Conservation (phyloP, 2,888 invertebrate genomes). For the Nemurella pictetii region DNA sequence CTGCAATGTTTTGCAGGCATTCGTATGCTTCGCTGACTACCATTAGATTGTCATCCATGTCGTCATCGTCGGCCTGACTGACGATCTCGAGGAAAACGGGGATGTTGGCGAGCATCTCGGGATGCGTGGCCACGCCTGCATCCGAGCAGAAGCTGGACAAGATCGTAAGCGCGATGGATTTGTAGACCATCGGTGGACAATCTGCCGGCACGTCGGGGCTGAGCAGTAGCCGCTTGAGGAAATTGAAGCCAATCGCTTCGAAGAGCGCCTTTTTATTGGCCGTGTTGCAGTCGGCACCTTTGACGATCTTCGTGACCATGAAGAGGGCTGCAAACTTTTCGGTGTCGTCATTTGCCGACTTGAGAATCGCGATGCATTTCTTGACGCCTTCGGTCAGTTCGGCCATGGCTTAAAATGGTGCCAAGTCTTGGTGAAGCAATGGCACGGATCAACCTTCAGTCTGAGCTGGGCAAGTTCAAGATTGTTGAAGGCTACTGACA, state of each 20-base stretch:
- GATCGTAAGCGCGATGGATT: conserved; percentile 86
- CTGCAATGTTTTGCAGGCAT: conserved; percentile 80
- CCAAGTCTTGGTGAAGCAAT: neutral
- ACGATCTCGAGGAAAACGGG: conserved; percentile 84
- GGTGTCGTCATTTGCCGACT: conserved; percentile 79
- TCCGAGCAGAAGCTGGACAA: conserved; percentile 85
- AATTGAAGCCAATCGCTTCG: conserved; percentile 87
- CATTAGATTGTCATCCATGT: conserved; percentile 83
- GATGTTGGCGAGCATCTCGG: conserved; percentile 80
- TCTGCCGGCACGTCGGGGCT: conserved; percentile 79
- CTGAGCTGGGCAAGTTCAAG: neutral
- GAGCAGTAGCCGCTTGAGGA: conserved; percentile 77
- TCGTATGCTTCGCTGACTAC: conserved; percentile 85
- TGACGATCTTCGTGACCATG: conserved; percentile 88
- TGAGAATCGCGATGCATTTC: conserved; percentile 80
- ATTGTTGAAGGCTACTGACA: neutral
- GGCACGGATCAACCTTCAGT: neutral
- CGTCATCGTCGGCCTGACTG: conserved; percentile 79
- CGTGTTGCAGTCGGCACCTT: conserved; percentile 77
- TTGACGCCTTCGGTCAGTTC: conserved; percentile 76
- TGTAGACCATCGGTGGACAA: conserved; percentile 87
- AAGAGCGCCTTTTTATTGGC: conserved; percentile 75
- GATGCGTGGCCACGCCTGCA: conserved; percentile 76
- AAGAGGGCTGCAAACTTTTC: conserved; percentile 91
- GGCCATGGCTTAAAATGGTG: conserved; percentile 43